Conservation (phyloP, 2,113 vertebrate species). For the Thamnophis sirtalis region DNA sequence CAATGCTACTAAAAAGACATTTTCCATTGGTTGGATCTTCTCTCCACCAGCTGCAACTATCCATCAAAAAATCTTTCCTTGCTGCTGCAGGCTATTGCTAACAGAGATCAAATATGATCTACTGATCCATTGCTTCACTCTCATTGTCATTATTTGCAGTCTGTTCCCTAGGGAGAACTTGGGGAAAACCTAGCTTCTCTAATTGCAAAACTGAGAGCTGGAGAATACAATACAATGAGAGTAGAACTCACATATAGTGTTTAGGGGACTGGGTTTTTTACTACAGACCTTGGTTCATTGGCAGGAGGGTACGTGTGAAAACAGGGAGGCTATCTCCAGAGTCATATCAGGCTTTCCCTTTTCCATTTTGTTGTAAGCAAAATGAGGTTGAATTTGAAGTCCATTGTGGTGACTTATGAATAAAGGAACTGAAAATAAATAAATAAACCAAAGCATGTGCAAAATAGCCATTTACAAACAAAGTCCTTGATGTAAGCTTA, state of each 20-base stretch:
- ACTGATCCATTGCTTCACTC: background rate
- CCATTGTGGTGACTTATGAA: background rate
- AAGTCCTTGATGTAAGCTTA: background rate
- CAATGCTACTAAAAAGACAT: background rate
- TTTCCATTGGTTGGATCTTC: background rate
- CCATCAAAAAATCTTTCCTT: background rate
- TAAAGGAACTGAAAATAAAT: background rate
- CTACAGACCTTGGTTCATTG: background rate
- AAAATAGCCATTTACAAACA: background rate
- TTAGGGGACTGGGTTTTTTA: background rate
- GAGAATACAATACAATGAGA: background rate
- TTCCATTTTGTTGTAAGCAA: background rate
- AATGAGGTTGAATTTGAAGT: background rate
- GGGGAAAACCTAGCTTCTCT: background rate
- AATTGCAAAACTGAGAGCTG: background rate
- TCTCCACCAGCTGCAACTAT: background rate
- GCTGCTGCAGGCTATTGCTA: background rate
- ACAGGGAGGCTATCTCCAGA: background rate
- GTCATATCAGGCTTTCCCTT: background rate
- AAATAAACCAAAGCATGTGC: background rate
- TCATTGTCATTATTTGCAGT: background rate
- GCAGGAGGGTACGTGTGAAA: background rate
- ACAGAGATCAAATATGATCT: background rate
- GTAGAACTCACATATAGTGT: too few relatives aligned
- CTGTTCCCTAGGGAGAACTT: background rate